These are phyloP conservation scores for Tupaia tana DNA, from an alignment of 2,113 vertebrate species.

Conservation along the genomic window DNA sequence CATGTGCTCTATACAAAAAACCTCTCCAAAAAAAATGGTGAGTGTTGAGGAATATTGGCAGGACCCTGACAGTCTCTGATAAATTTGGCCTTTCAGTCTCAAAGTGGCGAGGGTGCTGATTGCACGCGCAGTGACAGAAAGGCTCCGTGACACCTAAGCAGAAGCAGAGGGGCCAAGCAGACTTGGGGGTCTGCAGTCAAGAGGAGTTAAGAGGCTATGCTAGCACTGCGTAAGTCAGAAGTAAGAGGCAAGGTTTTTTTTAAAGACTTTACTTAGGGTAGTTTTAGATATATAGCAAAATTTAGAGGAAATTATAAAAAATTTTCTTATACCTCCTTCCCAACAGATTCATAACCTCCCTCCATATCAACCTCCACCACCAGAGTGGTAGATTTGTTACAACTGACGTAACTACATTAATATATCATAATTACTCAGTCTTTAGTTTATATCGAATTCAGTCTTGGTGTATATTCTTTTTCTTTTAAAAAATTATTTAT, in stretches of 20 bases:
- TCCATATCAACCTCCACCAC: background rate
- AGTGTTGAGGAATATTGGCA: background rate
- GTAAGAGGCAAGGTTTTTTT: background rate
- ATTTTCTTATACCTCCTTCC: background rate
- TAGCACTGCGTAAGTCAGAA: background rate
- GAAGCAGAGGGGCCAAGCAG: background rate
- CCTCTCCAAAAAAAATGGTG: background rate
- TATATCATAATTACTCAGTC: background rate
- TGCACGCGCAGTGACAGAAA: background rate
- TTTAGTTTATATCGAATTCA: background rate
- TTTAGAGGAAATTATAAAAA: background rate
- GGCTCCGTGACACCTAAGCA: background rate
- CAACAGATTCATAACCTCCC: background rate
- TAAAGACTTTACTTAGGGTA: background rate
- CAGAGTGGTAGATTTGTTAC: background rate
- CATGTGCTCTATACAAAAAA: too few species aligned
- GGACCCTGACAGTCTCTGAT: background rate
- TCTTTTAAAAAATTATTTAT: too few species aligned
- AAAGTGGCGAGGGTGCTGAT: background rate
- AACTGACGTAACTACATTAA: background rate
- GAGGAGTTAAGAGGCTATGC: background rate
- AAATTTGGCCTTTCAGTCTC: background rate
- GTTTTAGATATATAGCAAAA: background rate
- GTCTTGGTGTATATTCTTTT: background rate
- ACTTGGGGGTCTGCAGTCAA: background rate